Conservation (phyloP, 1,140 invertebrate genomes). For the Zaprionus taronus region DNA sequence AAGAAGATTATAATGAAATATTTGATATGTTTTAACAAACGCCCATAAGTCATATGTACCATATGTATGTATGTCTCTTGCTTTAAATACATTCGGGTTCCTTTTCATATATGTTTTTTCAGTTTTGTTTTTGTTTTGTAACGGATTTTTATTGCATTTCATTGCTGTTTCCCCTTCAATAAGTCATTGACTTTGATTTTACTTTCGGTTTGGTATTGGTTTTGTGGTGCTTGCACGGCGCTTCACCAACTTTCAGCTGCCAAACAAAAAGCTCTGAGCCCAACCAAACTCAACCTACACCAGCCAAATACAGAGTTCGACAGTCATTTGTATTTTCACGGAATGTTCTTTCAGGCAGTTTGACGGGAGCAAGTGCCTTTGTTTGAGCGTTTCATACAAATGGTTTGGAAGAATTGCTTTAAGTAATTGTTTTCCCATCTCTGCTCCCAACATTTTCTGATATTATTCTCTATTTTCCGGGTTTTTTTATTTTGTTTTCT, state of each 20-base stretch:
- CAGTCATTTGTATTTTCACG: constrained; percentile 51
- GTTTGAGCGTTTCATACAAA: constrained; percentile 80
- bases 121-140: constrained; percentile 11
- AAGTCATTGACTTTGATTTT: constrained; percentile 76
- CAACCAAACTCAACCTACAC: constrained; percentile 11
- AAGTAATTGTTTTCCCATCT: constrained; percentile 75
- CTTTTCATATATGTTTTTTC: constrained; percentile 17
- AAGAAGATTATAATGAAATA: no score
- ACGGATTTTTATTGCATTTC: constrained; percentile 65
- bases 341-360: constrained; percentile 51
- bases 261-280: constrained; percentile 30
- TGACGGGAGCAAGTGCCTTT: constrained; percentile 70
- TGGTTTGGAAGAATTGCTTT: constrained; percentile 81
- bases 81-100: constrained; percentile 7
- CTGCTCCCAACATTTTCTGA: constrained; percentile 44
- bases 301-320: constrained; percentile 52
- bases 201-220: constrained; percentile 63
- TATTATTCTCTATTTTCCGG: constrained; percentile 28
- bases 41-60: neutral
- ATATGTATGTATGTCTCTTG: neutral
- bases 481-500: neutral
- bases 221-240: constrained; percentile 60
- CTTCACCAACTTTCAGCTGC: constrained; percentile 64
- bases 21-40: no score
- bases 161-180: constrained; percentile 52